phyloP scores from a whole-genome alignment of 2,113 vertebrate genomes.

The Cottus gobio region DNA sequence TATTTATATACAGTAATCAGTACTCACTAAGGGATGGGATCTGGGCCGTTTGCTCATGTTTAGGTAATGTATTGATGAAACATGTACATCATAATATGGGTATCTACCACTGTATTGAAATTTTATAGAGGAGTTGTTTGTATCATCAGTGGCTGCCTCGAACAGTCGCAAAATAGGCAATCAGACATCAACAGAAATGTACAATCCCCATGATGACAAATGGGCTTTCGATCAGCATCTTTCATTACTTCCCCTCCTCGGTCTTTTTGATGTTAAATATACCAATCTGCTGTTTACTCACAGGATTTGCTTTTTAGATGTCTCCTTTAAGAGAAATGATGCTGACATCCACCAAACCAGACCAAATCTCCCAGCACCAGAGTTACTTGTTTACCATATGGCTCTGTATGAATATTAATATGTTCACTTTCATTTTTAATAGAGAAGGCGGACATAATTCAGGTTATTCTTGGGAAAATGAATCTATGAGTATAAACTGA shows the following conservation, averaged over 20 bases:
- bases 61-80: conserved; percentile 25
- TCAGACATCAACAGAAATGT: conserved; percentile 33
- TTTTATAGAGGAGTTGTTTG: conserved; percentile 21
- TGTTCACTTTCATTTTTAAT: conserved; percentile 62
- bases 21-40: conserved; percentile 3
- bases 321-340: conserved; percentile 29
- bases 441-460: conserved; percentile 39
- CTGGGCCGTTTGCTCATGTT: not conserved
- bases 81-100: not conserved
- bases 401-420: conserved; percentile 61
- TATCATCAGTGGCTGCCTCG: conserved; percentile 12
- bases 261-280: conserved; percentile 55
- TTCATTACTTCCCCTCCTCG: conserved; percentile 31
- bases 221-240: conserved; percentile 33
- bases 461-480: conserved; percentile 12
- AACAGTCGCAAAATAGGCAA: conserved; percentile 37
- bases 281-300: conserved; percentile 41
- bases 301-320: conserved; percentile 37
- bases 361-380: conserved; percentile 55
- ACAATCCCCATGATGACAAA: conserved; percentile 31
- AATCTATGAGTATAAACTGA: conserved; percentile 34
- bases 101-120: not conserved
- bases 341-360: conserved; percentile 49
- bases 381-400: conserved; percentile 67
- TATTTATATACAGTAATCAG: not conserved